These are phyloP conservation scores for Euzetes globulus DNA, from an alignment of 2,888 invertebrate genomes.

Conservation along the genomic window DNA sequence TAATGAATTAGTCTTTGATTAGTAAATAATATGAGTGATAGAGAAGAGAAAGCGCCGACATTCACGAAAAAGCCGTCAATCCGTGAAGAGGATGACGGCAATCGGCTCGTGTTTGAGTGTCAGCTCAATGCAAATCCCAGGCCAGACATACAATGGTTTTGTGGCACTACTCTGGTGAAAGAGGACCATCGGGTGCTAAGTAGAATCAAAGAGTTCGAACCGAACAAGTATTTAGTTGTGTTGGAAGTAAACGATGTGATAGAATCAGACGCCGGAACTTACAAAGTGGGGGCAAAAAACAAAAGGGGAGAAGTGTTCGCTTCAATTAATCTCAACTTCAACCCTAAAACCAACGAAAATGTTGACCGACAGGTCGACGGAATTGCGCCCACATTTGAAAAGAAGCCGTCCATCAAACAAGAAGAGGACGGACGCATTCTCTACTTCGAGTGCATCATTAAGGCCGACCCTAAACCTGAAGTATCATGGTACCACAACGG, in stretches of 20 bases:
- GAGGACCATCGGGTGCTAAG: constrained; percentile 74
- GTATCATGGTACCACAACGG: constrained; percentile 87
- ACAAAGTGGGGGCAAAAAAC: constrained; percentile 93
- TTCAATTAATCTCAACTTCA: constrained; percentile 93
- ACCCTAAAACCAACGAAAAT: too few relatives aligned
- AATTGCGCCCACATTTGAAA: constrained; percentile 93
- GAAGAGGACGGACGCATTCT: constrained; percentile 81
- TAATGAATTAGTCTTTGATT: not conserved
- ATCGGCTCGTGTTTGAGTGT: constrained; percentile 88
- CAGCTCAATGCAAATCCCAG: constrained; percentile 77
- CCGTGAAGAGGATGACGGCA: constrained; percentile 91
- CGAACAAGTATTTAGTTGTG: constrained; percentile 80
- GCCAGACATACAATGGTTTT: constrained; percentile 68
- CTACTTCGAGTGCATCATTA: constrained; percentile 80
- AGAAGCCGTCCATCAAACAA: constrained; percentile 93
- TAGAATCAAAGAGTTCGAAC: constrained; percentile 74
- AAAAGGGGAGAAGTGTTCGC: constrained; percentile 95
- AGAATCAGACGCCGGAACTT: constrained; percentile 89
- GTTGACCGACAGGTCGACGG: constrained; percentile 84
- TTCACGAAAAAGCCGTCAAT: constrained; percentile 96
- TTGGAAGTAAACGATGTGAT: constrained; percentile 91
- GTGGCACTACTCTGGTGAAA: constrained; percentile 66
- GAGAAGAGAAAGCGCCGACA: constrained; percentile 82
- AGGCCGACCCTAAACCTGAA: constrained; percentile 80
- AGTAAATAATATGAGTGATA: not conserved